Percentiles rank a stretch among this genome's conserved stretches.
phyloP scores from a whole-genome alignment of 2,113 vertebrate species.

The Oryzias melastigma region DNA sequence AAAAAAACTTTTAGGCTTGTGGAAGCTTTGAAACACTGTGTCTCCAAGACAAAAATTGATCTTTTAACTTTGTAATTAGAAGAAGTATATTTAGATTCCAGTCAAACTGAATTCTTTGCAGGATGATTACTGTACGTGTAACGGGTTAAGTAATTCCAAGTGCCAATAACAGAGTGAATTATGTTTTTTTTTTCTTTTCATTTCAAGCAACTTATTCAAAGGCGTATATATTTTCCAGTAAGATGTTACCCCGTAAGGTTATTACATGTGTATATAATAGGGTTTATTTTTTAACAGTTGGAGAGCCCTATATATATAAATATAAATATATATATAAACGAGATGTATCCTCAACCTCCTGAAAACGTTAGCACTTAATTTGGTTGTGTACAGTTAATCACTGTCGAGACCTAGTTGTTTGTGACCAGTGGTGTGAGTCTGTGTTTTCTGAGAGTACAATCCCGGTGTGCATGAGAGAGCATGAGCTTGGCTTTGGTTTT shows the following conservation, averaged over 20 bases:
- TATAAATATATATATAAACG: conserved; percentile 27
- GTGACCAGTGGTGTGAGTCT: conserved; percentile 64
- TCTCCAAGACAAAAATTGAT: conserved; percentile 57
- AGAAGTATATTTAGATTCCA: conserved; percentile 51
- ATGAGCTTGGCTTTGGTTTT: conserved; percentile 15
- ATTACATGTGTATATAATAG: conserved; percentile 66
- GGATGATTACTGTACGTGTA: conserved; percentile 56
- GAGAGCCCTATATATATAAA: conserved; percentile 67
- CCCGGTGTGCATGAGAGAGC: conserved; percentile 40
- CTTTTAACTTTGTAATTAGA: conserved; percentile 55
- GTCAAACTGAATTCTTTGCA: conserved; percentile 58
- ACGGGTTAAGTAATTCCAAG: conserved; percentile 72
- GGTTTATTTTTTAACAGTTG: conserved; percentile 74
- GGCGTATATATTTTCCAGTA: conserved; percentile 66
- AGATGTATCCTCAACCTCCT: conserved; percentile 66
- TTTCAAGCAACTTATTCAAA: conserved; percentile 60
- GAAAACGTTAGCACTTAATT: conserved; percentile 74
- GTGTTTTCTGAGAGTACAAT: conserved; percentile 58
- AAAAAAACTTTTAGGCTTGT: conserved; percentile 50
- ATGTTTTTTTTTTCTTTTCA: conserved; percentile 11
- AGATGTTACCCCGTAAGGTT: conserved; percentile 62
- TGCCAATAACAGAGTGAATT: conserved; percentile 68
- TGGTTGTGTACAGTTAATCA: conserved; percentile 77
- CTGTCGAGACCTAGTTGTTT: conserved; percentile 67
- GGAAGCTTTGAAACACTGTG: conserved; percentile 61